phyloP scores from a whole-genome alignment of 2,888 invertebrate genomes.

The Cotesia congregata region DNA sequence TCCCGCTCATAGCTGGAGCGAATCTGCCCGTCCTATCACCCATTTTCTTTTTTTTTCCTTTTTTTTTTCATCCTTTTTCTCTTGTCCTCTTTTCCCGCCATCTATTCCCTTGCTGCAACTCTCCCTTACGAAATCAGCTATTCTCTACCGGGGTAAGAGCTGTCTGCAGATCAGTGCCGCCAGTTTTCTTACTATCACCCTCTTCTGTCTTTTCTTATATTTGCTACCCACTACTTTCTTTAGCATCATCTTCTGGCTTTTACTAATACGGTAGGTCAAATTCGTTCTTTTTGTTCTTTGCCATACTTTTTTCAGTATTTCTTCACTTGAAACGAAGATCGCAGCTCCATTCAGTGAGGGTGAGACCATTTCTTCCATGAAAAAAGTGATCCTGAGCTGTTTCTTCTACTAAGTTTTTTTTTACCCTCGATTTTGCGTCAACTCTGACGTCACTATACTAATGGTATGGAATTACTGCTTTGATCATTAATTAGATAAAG shows the following conservation, averaged over 20 bases:
- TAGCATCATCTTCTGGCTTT: constrained; percentile 44
- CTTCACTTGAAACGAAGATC: background rate
- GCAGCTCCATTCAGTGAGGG: constrained; percentile 34
- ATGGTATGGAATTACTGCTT: background rate
- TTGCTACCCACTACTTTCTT: constrained; percentile 39
- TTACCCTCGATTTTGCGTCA: constrained; percentile 40
- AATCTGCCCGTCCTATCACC: constrained; percentile 33
- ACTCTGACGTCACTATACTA: background rate
- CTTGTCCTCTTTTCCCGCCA: constrained; percentile 45
- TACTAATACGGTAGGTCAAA: background rate
- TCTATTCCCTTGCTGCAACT: constrained; percentile 42
- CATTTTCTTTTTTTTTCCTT: constrained; percentile 31
- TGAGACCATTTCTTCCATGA: constrained; percentile 42
- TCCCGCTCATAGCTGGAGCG: constrained; percentile 43
- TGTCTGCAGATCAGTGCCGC: constrained; percentile 59
- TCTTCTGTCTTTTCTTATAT: constrained; percentile 38
- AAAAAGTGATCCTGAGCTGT: constrained; percentile 47
- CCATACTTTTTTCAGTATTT: background rate
- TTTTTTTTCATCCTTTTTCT: constrained; percentile 42
- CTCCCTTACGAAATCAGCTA: constrained; percentile 59
- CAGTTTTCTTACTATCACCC: constrained; percentile 53
- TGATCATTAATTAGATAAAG: background rate
- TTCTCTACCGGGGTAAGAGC: constrained; percentile 59
- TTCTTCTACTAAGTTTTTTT: constrained; percentile 64
- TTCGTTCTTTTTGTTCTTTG: constrained; percentile 28